Evolutionary conservation across 2,888 invertebrate species (phyloP).

Genomic region (Parasteatoda lunata): DNA sequence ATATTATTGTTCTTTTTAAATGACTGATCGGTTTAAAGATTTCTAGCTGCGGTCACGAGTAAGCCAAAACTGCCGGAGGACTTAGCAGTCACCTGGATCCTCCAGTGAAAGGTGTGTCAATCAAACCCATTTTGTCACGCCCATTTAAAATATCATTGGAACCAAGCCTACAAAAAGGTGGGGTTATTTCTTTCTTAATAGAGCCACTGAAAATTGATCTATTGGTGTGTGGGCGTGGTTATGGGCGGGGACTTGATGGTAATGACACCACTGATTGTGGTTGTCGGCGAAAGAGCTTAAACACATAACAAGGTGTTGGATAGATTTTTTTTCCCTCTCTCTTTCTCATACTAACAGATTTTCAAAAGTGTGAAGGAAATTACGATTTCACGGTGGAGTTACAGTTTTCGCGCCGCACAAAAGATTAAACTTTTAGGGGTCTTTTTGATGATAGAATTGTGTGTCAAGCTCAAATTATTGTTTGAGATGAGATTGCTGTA

Average conservation of each 20-base stretch:
- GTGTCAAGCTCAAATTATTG: constrained; percentile 41
- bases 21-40: constrained; percentile 15
- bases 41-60: constrained; percentile 56
- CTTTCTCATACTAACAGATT: constrained; percentile 8
- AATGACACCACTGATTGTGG: constrained; percentile 33
- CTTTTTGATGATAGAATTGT: neutral
- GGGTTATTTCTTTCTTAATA: neutral
- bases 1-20: constrained; percentile 8
- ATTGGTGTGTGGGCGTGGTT: neutral
- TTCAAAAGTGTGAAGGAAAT: constrained; percentile 47
- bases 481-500: constrained; percentile 19
- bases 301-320: constrained; percentile 42
- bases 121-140: constrained; percentile 19
- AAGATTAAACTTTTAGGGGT: constrained; percentile 19
- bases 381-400: constrained; percentile 57
- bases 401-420: constrained; percentile 18
- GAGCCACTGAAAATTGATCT: constrained; percentile 38
- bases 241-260: constrained; percentile 13
- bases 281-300: constrained; percentile 45
- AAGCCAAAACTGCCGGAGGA: constrained; percentile 66
- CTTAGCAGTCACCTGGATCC: constrained; percentile 58
- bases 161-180: neutral
- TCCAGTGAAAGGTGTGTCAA: constrained; percentile 37
- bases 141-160: constrained; percentile 16
- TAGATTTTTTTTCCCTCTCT: constrained; percentile 18